These are phyloP conservation scores for Maccullochella peelii DNA, from an alignment of 2,113 vertebrate species.

Conservation along the genomic window DNA sequence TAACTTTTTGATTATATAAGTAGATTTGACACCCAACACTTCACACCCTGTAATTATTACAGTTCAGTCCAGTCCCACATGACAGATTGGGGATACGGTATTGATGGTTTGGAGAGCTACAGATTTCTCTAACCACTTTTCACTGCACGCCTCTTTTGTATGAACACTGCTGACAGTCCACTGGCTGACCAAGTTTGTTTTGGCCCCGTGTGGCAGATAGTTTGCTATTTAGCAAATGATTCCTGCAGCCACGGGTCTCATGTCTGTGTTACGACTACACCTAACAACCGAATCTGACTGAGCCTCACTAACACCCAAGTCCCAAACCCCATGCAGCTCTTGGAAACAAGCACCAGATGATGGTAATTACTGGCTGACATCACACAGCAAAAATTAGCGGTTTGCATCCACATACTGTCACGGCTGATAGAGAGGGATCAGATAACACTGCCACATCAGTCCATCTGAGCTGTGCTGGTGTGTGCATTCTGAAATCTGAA, in stretches of 20 bases:
- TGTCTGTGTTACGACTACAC: constrained; percentile 41
- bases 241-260: constrained; percentile 44
- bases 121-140: constrained; percentile 56
- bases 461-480: constrained; percentile 48
- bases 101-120: constrained; percentile 38
- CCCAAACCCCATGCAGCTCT: constrained; percentile 40
- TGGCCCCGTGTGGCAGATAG: constrained; percentile 71
- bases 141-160: constrained; percentile 62
- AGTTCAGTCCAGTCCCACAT: constrained; percentile 44
- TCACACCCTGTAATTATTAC: constrained; percentile 56
- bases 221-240: constrained; percentile 79
- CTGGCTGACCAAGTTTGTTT: constrained; percentile 74
- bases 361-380: constrained; percentile 68
- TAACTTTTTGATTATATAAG: constrained; percentile 36
- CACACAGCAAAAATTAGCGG: constrained; percentile 61
- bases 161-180: constrained; percentile 61
- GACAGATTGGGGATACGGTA: constrained; percentile 51
- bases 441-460: constrained; percentile 61
- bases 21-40: constrained; percentile 51
- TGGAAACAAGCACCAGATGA: constrained; percentile 69
- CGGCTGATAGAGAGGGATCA: constrained; percentile 69
- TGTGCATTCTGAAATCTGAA: constrained; percentile 71
- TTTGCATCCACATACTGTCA: constrained; percentile 60
- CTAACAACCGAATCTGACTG: constrained; percentile 66
- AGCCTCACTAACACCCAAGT: constrained; percentile 37